Conservation (phyloP, 2,113 vertebrate genomes). For the Tinamus guttatus region DNA sequence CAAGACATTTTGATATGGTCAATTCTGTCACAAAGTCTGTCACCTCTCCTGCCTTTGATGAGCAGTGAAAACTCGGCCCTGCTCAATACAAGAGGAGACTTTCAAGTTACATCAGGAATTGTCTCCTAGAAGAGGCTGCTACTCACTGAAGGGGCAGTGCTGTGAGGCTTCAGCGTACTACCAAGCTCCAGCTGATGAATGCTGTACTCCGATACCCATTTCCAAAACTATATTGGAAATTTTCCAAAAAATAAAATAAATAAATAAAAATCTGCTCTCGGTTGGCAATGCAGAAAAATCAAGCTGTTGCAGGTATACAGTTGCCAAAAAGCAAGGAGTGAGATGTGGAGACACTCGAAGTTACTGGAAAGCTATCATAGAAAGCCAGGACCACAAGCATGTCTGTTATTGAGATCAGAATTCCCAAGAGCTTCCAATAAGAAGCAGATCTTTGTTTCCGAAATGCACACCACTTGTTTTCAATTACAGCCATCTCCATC, state of each 20-base stretch:
- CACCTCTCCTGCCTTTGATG: background rate
- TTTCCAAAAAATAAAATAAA: background rate
- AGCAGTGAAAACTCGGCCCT: background rate
- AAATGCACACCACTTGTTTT: slow-evolving; percentile 25
- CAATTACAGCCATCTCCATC: slow-evolving; percentile 31
- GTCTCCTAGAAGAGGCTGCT: background rate
- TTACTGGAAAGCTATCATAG: slow-evolving; percentile 42
- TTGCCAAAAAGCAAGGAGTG: background rate
- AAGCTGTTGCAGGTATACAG: background rate
- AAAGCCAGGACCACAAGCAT: background rate
- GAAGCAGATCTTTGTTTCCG: slow-evolving; percentile 17
- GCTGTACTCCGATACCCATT: background rate
- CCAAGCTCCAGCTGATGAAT: background rate
- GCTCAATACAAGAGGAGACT: background rate
- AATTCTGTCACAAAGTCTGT: background rate
- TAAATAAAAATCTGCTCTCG: background rate
- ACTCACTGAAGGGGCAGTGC: background rate
- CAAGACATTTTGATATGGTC: background rate
- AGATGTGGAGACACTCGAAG: slow-evolving; percentile 13
- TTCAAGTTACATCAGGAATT: background rate
- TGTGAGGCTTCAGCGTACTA: background rate
- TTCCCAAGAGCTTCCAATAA: slow-evolving; percentile 29
- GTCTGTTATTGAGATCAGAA: slow-evolving; percentile 35
- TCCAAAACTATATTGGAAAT: background rate
- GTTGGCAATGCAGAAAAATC: slow-evolving; percentile 15